Evolutionary conservation across 2,888 invertebrate species (phyloP).

Genomic region (Drosophila colorata): DNA sequence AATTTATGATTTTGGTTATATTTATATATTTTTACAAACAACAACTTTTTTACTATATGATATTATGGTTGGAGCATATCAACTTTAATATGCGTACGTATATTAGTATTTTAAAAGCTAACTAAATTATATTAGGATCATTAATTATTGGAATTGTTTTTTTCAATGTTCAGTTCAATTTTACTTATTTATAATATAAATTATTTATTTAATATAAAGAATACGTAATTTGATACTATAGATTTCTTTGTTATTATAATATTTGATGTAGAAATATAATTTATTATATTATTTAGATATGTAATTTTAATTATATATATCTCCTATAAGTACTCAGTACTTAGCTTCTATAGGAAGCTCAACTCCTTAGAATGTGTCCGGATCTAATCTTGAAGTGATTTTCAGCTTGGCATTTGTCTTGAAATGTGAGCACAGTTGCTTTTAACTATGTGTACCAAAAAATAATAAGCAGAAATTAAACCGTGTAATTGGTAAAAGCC

Average conservation of each 20-base stretch:
- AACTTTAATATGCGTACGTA: too few species aligned
- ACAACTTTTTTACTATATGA: too few species aligned
- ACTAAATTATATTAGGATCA: too few species aligned
- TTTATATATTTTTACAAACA: too few species aligned
- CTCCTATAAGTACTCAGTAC: background rate
- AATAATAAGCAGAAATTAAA: constrained; percentile 53
- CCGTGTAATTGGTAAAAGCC: constrained; percentile 30
- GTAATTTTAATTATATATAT: background rate
- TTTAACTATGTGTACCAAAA: constrained; percentile 60
- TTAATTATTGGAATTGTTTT: too few species aligned
- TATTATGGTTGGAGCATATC: too few species aligned
- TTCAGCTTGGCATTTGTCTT: constrained; percentile 1
- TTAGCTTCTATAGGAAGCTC: background rate
- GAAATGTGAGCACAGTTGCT: constrained; percentile 60
- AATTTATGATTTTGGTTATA: too few species aligned
- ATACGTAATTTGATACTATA: background rate
- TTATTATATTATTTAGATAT: too few species aligned
- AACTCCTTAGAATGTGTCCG: constrained; percentile 1
- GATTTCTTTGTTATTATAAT: too few species aligned
- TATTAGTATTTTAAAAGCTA: too few species aligned
- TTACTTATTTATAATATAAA: background rate
- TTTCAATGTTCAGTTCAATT: background rate
- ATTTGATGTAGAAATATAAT: too few species aligned
- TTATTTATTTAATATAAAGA: background rate
- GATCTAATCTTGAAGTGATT: constrained; percentile 12